Percentiles rank a stretch among this genome's conserved stretches.
phyloP scores from a whole-genome alignment of 2,113 vertebrate species.

The Planiliza haematocheilus region DNA sequence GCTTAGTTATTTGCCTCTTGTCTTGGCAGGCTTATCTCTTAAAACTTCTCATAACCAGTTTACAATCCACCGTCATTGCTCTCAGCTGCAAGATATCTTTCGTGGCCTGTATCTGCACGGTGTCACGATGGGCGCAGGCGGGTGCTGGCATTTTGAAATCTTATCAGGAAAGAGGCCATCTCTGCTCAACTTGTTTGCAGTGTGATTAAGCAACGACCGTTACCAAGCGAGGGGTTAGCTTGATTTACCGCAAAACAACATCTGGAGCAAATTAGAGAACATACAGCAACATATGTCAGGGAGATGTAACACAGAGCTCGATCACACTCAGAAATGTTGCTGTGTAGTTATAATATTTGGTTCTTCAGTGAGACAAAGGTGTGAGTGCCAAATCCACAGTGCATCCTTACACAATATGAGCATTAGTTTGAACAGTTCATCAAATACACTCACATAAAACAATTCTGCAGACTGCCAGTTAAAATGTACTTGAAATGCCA shows the following conservation, averaged over 20 bases:
- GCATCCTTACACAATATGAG: constrained; percentile 39
- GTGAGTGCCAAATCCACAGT: neutral
- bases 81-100: constrained; percentile 15
- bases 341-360: constrained; percentile 1
- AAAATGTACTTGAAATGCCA: constrained; percentile 40
- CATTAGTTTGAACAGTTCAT: constrained; percentile 20
- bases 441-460: constrained; percentile 5
- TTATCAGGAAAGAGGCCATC: constrained; percentile 1
- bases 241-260: constrained; percentile 32
- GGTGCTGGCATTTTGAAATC: constrained; percentile 23
- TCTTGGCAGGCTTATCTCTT: constrained; percentile 30
- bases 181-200: too few relatives aligned
- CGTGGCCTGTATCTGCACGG: neutral
- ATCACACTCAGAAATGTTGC: constrained; percentile 14
- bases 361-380: neutral
- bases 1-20: constrained; percentile 22
- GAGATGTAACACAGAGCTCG: neutral
- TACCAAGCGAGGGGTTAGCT: constrained; percentile 12
- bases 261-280: constrained; percentile 49
- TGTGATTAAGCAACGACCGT: constrained; percentile 7
- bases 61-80: neutral
- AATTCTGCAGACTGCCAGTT: constrained; percentile 41
- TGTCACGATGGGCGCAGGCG: constrained; percentile 6
- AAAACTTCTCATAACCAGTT: constrained; percentile 13
- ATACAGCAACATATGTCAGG: constrained; percentile 14